Evolutionary conservation across 2,797 vertebrate species (phyloP).

Genomic region (Malacoraja senta): DNA sequence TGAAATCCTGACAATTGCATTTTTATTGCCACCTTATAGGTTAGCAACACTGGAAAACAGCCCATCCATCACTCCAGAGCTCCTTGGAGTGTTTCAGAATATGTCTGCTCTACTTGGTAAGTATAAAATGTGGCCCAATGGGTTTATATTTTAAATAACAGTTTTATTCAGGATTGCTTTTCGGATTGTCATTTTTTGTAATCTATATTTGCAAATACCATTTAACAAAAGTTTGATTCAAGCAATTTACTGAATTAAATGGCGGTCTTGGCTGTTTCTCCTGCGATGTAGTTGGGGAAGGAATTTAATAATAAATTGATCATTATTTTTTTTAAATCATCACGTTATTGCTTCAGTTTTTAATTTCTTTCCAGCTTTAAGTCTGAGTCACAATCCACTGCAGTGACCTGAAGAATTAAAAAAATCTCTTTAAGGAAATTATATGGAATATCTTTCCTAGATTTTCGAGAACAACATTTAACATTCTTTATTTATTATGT

Average conservation of each 20-base stretch:
- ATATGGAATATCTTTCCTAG: background rate
- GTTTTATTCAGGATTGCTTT: background rate
- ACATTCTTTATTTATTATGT: background rate
- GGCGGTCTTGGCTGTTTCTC: background rate
- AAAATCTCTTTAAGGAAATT: background rate
- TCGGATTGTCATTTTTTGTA: background rate
- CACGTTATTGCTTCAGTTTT: background rate
- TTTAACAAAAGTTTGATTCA: background rate
- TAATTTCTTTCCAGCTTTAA: background rate
- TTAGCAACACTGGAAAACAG: slow-evolving; percentile 93
- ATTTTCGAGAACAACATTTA: background rate
- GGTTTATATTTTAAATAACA: slow-evolving; percentile 34
- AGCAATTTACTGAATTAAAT: background rate
- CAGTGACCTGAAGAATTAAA: background rate
- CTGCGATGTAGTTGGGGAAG: background rate
- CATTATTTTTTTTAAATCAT: background rate
- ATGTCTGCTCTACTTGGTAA: slow-evolving; percentile 91
- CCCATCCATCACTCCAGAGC: slow-evolving; percentile 78
- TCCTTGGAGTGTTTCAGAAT: slow-evolving; percentile 92
- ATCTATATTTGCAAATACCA: background rate
- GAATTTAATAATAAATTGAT: background rate
- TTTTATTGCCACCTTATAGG: slow-evolving; percentile 57
- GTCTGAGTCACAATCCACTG: background rate
- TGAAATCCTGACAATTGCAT: slow-evolving; percentile 27
- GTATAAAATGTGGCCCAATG: slow-evolving; percentile 41